Conservation (phyloP, 2,888 invertebrate species). For the Baronia brevicornis region DNA sequence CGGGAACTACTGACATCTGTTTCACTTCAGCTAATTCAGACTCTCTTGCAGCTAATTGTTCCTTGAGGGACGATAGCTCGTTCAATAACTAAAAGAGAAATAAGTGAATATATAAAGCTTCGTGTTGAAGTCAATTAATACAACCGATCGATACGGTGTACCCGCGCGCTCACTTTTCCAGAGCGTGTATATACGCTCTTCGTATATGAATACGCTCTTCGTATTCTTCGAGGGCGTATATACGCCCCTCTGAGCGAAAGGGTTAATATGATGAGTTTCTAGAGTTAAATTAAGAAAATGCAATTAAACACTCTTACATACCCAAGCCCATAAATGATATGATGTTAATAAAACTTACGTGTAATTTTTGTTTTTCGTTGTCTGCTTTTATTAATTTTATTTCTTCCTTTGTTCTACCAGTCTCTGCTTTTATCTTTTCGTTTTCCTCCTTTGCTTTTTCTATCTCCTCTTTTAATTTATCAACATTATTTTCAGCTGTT, state of each 20-base stretch:
- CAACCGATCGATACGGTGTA: neutral
- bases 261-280: too few species aligned
- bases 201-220: neutral
- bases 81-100: slow-evolving; percentile 33
- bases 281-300: too few species aligned
- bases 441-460: slow-evolving; percentile 36
- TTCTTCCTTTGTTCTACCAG: slow-evolving; percentile 4
- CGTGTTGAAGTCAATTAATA: neutral
- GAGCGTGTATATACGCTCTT: too few species aligned
- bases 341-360: slow-evolving; percentile 30
- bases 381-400: slow-evolving; percentile 71
- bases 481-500: slow-evolving; percentile 43
- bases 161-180: too few species aligned
- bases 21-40: slow-evolving; percentile 52
- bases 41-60: slow-evolving; percentile 42
- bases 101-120: slow-evolving; percentile 1
- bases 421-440: slow-evolving; percentile 6
- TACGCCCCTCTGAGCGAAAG: too few species aligned
- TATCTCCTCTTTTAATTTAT: slow-evolving; percentile 67
- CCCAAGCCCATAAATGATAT: too few species aligned
- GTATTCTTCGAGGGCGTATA: neutral
- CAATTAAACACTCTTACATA: too few species aligned
- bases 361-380: slow-evolving; percentile 41
- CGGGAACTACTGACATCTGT: slow-evolving; percentile 46
- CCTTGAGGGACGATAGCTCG: slow-evolving; percentile 41